Base-by-base conservation (phyloP, 2,113 vertebrate species). In the Apaloderma vittatum region DNA sequence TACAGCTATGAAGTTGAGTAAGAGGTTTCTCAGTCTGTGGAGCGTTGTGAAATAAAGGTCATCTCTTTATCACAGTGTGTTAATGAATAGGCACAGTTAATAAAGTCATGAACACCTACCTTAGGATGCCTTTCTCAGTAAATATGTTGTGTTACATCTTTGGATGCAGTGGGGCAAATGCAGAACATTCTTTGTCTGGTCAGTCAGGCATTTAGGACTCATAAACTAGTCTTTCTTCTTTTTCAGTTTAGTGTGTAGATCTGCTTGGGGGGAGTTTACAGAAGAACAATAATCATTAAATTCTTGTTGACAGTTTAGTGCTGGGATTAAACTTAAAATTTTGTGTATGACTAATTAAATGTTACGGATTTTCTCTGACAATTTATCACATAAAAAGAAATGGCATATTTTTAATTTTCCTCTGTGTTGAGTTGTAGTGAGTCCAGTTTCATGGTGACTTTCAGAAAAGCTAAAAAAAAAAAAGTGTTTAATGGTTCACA, bases 271-370 rank as follows among this genome's bases (percentile, higher is more conserved):
- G 10, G 7, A 74, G 5, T 7, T 55, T 87, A 62, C 9, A 51
- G 16, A 8, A 57, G 52, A 83, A 8, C 17, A 80, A 1, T 49
- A 23, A 2, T 59, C 48, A 23, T 74, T 17, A 82, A 75, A 34
- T 86, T 14, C 22, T 71, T 72, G 0, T 88, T 58, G 16, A 23
- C 24, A 66, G 12, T 49, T 79, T 57, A 59, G 18, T 18, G 11
- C 45, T 88, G 27, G 23, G 21, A 68, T 72, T 83, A 70, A 26
- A 73, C 91, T 68, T 73, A 26, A 89, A 73, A 70, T 57, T 73
- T 73, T 68, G 5, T 73, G 24, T 16, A 16, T 65, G 11, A 6
- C 29, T 86, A 88, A 61, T 82, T 75, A 79, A 79, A 71, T 78
- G 34, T 72, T 86, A 19, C 0, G 1, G 22, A 90, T 86, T 88